Evolutionary conservation across 2,888 invertebrate species (phyloP).

Genomic region (Spicauda simplicius): DNA sequence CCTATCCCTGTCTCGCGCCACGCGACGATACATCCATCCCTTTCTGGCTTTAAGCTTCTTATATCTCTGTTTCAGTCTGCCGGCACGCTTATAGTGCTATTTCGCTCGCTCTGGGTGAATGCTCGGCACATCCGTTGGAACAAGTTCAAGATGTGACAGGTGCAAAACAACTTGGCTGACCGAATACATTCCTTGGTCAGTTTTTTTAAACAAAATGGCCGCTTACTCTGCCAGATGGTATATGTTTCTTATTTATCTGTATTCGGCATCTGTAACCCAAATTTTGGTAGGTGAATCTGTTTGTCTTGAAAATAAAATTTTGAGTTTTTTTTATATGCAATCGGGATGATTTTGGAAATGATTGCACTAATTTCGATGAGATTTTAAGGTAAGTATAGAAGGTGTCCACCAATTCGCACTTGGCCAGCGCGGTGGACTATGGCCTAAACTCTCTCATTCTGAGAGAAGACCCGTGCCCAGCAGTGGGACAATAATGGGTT

Average conservation of each 20-base stretch:
- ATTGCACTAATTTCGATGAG: neutral
- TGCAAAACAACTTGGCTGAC: conserved; percentile 59
- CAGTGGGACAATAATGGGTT: too few species aligned
- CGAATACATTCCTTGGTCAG: conserved; percentile 67
- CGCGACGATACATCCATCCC: conserved; percentile 55
- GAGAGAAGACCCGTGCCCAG: too few species aligned
- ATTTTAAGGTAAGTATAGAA: too few species aligned
- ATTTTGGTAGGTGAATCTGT: neutral
- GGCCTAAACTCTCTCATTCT: too few species aligned
- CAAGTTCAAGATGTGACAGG: conserved; percentile 71
- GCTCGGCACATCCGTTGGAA: conserved; percentile 70
- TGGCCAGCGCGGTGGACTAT: too few species aligned
- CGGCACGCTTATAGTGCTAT: conserved; percentile 44
- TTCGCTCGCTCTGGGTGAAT: conserved; percentile 64
- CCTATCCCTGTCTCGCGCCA: conserved; percentile 58
- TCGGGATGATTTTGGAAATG: neutral
- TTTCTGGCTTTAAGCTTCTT: conserved; percentile 10
- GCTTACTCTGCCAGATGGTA: conserved; percentile 34
- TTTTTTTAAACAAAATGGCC: conserved; percentile 44
- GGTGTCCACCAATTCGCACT: too few species aligned
- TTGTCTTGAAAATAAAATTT: neutral
- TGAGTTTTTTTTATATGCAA: neutral
- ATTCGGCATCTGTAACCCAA: too few species aligned
- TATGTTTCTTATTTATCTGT: neutral
- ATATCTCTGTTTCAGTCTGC: conserved; percentile 29